Percentiles rank a stretch among this genome's conserved stretches.
phyloP scores from a whole-genome alignment of 2,113 vertebrate species.

The Rafetus swinhoei region DNA sequence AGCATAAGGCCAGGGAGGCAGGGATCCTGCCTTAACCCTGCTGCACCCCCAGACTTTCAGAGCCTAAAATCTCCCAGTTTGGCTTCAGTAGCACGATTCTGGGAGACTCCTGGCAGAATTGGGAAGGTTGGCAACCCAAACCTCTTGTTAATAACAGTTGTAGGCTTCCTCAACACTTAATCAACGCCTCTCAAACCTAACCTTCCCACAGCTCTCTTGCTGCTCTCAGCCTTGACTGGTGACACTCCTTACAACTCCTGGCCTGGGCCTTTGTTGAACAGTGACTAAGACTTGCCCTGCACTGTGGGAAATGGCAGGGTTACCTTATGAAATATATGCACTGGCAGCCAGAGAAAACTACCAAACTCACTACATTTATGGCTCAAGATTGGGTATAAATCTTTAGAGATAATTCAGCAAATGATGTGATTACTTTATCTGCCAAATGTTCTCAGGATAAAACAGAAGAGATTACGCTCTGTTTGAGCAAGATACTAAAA shows the following conservation, averaged over 20 bases:
- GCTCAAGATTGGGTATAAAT: not conserved
- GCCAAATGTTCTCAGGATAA: not conserved
- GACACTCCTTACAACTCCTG: not conserved
- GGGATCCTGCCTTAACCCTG: too few species aligned
- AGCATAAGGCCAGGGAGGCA: too few species aligned
- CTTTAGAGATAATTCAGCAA: not conserved
- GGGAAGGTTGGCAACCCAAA: too few species aligned
- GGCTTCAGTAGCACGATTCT: too few species aligned
- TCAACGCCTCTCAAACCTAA: not conserved
- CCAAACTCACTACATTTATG: not conserved
- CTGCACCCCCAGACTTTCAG: too few species aligned
- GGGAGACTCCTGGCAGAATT: too few species aligned
- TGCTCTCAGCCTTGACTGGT: not conserved
- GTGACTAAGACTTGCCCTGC: not conserved
- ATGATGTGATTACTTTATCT: not conserved
- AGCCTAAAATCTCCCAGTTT: too few species aligned
- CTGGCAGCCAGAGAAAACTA: not conserved
- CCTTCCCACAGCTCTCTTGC: not conserved
- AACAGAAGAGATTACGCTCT: not conserved
- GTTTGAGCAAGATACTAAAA: not conserved
- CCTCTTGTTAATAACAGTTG: not conserved
- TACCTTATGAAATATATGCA: not conserved
- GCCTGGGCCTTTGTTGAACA: not conserved
- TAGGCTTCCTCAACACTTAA: too few species aligned
- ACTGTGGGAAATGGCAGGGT: not conserved